Evolutionary conservation across 2,113 vertebrate species (phyloP).

Genomic region (Tetrao urogallus): DNA sequence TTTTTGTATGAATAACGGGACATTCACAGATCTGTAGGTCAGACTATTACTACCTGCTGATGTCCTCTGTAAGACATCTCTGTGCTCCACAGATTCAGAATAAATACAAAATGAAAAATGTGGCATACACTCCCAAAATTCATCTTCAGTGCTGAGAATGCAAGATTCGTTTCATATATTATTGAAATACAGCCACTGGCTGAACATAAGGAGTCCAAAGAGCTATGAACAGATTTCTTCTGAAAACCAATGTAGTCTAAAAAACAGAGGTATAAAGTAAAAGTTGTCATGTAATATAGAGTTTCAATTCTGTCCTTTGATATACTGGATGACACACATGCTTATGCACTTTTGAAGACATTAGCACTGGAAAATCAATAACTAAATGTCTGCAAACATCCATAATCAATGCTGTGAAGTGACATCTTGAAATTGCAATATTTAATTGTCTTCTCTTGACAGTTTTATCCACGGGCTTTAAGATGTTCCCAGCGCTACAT

Average conservation of each 20-base stretch:
- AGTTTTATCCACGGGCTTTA: background rate
- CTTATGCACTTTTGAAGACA: background rate
- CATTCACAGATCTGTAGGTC: background rate
- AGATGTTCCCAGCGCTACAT: background rate
- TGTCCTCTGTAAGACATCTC: background rate
- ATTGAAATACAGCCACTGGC: background rate
- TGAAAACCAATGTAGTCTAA: background rate
- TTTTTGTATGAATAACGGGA: background rate
- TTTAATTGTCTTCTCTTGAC: background rate
- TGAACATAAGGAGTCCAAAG: background rate
- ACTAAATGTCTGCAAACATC: background rate
- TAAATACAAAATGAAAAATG: background rate
- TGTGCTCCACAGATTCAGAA: background rate
- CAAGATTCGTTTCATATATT: background rate
- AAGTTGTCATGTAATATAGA: background rate
- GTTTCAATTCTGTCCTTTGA: background rate
- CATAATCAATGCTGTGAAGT: background rate
- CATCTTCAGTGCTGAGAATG: background rate
- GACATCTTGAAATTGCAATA: background rate
- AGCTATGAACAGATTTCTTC: slow-evolving; percentile 12
- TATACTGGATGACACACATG: background rate
- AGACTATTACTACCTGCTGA: background rate
- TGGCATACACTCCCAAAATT: background rate
- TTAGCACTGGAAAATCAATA: background rate
- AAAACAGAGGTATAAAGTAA: background rate